phyloP scores from a whole-genome alignment of 2,888 invertebrate species.

The Cephus sareptanus region DNA sequence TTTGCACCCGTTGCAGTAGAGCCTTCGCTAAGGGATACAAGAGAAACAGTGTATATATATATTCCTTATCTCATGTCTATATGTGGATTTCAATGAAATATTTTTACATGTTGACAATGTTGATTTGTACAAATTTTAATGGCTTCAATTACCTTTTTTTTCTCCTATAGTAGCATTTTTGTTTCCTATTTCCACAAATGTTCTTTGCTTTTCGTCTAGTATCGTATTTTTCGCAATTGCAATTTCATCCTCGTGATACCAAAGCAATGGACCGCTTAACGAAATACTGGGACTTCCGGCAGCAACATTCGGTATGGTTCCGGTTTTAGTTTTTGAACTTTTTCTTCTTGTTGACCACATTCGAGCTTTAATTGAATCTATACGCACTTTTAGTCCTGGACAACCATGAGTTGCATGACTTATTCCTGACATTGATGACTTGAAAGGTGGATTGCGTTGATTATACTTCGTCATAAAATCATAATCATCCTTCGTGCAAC shows the following conservation, averaged over 20 bases:
- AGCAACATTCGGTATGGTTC: constrained; percentile 5
- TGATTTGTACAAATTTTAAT: background rate
- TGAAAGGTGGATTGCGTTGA: constrained; percentile 21
- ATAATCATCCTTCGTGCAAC: constrained; percentile 32
- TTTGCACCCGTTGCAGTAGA: constrained; percentile 14
- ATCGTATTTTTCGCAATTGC: constrained; percentile 24
- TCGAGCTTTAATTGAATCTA: constrained; percentile 14
- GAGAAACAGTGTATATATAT: background rate
- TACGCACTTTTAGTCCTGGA: constrained; percentile 34
- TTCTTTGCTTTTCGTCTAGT: constrained; percentile 21
- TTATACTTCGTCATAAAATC: constrained; percentile 33
- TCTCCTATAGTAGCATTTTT: constrained; percentile 24
- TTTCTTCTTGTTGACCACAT: constrained; percentile 10
- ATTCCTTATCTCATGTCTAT: background rate
- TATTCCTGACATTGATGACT: constrained; percentile 24
- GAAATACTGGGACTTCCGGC: background rate
- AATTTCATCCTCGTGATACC: constrained; percentile 38
- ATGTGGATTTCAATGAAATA: background rate
- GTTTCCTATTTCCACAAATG: constrained; percentile 17
- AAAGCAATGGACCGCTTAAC: constrained; percentile 19
- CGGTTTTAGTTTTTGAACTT: constrained; percentile 10
- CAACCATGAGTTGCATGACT: constrained; percentile 27
- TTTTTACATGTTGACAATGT: constrained; percentile 4
- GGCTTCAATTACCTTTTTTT: constrained; percentile 26
- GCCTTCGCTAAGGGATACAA: constrained; percentile 15